phyloP scores from a whole-genome alignment of 2,113 vertebrate genomes.

The Stictonetta naevosa region DNA sequence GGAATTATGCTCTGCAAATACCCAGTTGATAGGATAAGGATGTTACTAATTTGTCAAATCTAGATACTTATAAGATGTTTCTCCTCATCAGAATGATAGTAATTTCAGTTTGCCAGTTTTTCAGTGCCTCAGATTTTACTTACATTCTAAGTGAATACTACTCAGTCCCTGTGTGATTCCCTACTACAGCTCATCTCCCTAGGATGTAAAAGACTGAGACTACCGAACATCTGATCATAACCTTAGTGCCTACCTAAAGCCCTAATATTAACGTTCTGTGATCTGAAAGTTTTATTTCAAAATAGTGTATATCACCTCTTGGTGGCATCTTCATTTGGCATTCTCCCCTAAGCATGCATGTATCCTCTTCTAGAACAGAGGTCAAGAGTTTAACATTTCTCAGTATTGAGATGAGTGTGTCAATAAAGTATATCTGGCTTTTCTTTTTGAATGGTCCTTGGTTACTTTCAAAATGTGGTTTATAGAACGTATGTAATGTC shows the following conservation, averaged over 20 bases:
- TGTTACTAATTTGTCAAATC: conserved; percentile 12
- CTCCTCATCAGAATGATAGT: neutral
- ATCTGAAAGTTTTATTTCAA: neutral
- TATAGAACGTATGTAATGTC: neutral
- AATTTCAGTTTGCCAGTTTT: neutral
- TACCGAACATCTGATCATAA: neutral
- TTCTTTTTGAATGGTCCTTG: neutral
- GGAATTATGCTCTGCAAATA: conserved; percentile 41
- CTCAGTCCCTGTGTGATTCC: neutral
- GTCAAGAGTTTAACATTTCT: neutral
- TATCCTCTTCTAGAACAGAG: neutral
- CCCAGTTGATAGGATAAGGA: neutral
- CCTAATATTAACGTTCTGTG: neutral
- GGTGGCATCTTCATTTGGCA: neutral
- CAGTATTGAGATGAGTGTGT: neutral
- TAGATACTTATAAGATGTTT: neutral
- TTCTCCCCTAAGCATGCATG: neutral
- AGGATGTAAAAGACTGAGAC: too few species aligned
- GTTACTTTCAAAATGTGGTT: neutral
- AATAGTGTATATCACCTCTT: neutral
- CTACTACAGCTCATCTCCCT: too few species aligned
- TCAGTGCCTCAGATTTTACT: neutral
- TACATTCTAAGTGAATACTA: neutral
- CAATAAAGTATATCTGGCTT: neutral
- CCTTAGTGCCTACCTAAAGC: neutral